Percentiles rank a stretch among this genome's conserved stretches.
Conservation (phyloP, 1,140 invertebrate genomes). For the Drosophila cardini region DNA sequence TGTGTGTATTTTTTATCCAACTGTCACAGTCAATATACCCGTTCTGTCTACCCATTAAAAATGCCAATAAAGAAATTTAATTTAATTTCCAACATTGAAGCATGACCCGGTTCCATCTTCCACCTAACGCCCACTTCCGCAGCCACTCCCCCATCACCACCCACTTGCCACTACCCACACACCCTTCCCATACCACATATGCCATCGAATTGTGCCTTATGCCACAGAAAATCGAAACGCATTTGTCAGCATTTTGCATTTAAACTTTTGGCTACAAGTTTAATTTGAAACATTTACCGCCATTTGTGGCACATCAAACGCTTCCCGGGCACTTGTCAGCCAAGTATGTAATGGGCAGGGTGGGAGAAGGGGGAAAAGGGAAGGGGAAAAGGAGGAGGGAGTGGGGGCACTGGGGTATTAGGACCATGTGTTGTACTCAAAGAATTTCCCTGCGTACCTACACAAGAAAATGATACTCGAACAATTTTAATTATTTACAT, state of each 20-base stretch:
- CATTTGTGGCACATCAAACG: constrained; percentile 63
- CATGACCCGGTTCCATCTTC: constrained; percentile 16
- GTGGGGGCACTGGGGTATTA: neutral
- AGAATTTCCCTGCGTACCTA: neutral
- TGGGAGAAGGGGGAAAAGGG: neutral
- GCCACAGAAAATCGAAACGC: constrained; percentile 61
- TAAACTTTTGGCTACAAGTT: constrained; percentile 70
- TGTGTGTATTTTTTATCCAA: too few species aligned
- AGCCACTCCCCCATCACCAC: neutral
- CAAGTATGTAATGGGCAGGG: neutral
- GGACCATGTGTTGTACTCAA: constrained; percentile 1
- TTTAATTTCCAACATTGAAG: constrained; percentile 72
- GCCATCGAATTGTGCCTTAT: constrained; percentile 2
- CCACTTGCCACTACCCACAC: neutral
- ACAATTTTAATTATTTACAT: constrained; percentile 6
- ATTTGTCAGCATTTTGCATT: constrained; percentile 77
- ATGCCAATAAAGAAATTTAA: constrained; percentile 79
- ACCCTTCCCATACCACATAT: neutral
- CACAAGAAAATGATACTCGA: neutral
- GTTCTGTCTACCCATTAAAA: constrained; percentile 29
- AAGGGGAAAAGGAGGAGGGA: neutral
- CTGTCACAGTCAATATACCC: neutral
- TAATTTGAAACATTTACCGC: constrained; percentile 58
- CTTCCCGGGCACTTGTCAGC: neutral
- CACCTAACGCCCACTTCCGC: neutral